A percentile compares a stretch with the other conserved stretches of the same genome.
Evolutionary conservation across 2,797 vertebrate genomes (phyloP).

Genomic region (Bovichtus variegatus): DNA sequence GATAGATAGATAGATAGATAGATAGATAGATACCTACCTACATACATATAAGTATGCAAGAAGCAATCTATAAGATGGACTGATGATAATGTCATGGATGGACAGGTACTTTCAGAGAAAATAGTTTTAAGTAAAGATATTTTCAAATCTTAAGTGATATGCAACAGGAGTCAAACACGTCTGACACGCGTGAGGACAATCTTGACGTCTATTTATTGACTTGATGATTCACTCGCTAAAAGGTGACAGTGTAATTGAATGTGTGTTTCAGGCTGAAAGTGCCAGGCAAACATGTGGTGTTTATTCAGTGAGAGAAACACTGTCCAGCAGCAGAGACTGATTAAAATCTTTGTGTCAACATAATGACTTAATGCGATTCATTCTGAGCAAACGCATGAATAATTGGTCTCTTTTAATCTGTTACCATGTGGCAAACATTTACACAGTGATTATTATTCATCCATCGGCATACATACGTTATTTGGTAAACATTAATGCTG

Average conservation of each 20-base stretch:
- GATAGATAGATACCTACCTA: too few species aligned
- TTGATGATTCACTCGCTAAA: slow-evolving; percentile 6
- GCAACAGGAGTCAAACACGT: neutral
- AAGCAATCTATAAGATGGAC: neutral
- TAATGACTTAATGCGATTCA: slow-evolving; percentile 38
- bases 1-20: neutral
- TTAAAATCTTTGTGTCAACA: slow-evolving; percentile 51
- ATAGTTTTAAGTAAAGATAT: neutral
- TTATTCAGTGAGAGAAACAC: slow-evolving; percentile 20
- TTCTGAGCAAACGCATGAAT: slow-evolving; percentile 53
- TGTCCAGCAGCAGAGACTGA: slow-evolving; percentile 27
- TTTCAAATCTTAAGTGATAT: slow-evolving; percentile 2
- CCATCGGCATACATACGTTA: slow-evolving; percentile 28
- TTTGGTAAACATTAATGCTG: slow-evolving; percentile 63
- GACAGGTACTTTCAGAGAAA: neutral
- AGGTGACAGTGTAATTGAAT: neutral
- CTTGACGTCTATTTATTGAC: neutral
- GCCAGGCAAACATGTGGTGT: neutral
- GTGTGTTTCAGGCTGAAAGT: neutral
- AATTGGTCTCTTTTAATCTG: slow-evolving; percentile 55
- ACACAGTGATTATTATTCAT: slow-evolving; percentile 56
- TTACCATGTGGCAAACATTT: slow-evolving; percentile 66
- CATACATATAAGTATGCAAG: too few species aligned
- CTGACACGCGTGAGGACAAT: neutral
- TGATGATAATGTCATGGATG: neutral